phyloP scores from a whole-genome alignment of 2,113 vertebrate genomes.

The Tragelaphus buxtoni region DNA sequence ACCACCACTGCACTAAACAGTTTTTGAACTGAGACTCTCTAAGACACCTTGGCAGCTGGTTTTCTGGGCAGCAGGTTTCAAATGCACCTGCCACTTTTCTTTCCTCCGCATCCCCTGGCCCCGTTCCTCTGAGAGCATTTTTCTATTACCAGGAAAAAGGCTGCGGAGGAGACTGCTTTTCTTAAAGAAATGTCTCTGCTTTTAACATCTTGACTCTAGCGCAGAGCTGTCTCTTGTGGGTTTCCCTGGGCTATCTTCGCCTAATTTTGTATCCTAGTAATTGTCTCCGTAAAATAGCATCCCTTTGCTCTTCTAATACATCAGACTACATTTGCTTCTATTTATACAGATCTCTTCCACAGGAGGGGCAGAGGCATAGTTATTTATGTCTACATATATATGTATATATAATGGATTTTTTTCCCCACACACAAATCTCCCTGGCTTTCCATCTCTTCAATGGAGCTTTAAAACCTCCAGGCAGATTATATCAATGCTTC shows the following conservation, averaged over 20 bases:
- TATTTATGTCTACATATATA: conserved; percentile 34
- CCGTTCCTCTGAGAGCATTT: not conserved
- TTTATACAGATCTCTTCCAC: conserved; percentile 41
- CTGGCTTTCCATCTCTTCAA: conserved; percentile 61
- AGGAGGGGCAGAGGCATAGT: not conserved
- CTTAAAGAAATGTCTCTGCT: conserved; percentile 35
- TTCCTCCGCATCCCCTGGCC: not conserved
- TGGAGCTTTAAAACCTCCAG: conserved; percentile 50
- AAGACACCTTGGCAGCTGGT: not conserved
- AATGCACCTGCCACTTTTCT: not conserved
- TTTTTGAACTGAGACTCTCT: not conserved
- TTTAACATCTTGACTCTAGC: conserved; percentile 30
- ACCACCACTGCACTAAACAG: not conserved
- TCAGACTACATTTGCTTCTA: not conserved
- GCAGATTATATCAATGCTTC: conserved; percentile 76
- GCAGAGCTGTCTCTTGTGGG: not conserved
- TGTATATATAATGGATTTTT: conserved; percentile 45
- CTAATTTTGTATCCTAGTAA: not conserved
- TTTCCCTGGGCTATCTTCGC: not conserved
- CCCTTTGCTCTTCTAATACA: not conserved
- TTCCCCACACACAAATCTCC: conserved; percentile 40
- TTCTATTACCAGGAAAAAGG: not conserved
- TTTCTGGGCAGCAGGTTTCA: not conserved
- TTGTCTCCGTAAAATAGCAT: not conserved
- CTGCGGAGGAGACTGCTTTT: not conserved